Evolutionary conservation across 2,888 invertebrate species (phyloP).

Genomic region (Lordiphosa andalusiaca): DNA sequence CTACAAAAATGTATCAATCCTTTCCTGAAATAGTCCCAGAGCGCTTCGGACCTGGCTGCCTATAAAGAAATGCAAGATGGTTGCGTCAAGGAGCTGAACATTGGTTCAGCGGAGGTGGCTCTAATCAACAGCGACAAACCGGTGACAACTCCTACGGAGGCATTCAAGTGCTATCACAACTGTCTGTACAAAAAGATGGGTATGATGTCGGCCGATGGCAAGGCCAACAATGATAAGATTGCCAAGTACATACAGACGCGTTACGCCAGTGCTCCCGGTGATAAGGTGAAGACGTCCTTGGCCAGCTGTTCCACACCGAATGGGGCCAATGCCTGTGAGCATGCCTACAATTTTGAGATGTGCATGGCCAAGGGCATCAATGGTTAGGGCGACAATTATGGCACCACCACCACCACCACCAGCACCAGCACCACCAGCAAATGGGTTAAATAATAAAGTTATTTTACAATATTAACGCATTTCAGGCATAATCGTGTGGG

Average conservation of each 20-base stretch:
- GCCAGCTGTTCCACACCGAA: constrained; percentile 24
- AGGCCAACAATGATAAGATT: constrained; percentile 36
- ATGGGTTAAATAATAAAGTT: constrained; percentile 62
- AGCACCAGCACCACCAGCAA: constrained; percentile 24
- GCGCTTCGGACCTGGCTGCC: constrained; percentile 42
- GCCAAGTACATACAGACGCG: constrained; percentile 32
- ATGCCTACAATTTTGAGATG: constrained; percentile 40
- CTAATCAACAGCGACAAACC: constrained; percentile 37
- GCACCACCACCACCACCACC: constrained; percentile 11
- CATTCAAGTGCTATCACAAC: constrained; percentile 52
- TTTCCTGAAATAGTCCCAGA: constrained; percentile 32
- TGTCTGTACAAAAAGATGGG: constrained; percentile 58
- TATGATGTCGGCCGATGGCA: constrained; percentile 32
- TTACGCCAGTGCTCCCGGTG: constrained; percentile 33
- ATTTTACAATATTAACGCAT: constrained; percentile 63
- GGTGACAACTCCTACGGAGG: constrained; percentile 40
- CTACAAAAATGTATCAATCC: background rate
- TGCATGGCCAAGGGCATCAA: constrained; percentile 47
- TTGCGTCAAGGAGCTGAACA: constrained; percentile 54
- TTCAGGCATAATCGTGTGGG: constrained; percentile 47
- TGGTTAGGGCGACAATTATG: constrained; percentile 24
- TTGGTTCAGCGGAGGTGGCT: constrained; percentile 38
- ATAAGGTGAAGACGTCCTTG: constrained; percentile 44
- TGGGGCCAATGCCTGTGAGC: constrained; percentile 32
- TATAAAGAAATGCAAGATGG: constrained; percentile 37